A percentile compares a stretch with the other conserved stretches of the same genome.
These are phyloP conservation scores for Nipponacmea schrenckii DNA, from an alignment of 2,888 invertebrate species.

Conservation along the genomic window DNA sequence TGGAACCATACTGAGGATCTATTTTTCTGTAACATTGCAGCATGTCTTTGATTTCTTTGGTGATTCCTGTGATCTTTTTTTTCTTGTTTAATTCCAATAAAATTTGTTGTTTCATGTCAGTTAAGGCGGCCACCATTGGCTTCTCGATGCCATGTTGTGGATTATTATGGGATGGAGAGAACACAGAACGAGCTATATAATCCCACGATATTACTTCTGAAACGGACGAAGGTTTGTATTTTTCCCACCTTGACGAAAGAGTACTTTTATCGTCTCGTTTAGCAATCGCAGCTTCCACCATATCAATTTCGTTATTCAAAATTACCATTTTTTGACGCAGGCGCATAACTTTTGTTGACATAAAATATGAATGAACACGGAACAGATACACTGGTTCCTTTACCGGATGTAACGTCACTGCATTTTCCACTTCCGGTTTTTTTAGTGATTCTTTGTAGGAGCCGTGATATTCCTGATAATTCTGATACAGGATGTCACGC, in stretches of 20 bases:
- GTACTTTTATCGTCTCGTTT: constrained; percentile 46
- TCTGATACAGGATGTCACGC: constrained; percentile 97
- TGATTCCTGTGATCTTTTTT: constrained; percentile 88
- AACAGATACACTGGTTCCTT: constrained; percentile 89
- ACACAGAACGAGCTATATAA: constrained; percentile 85
- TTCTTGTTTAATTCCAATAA: constrained; percentile 93
- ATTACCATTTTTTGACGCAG: constrained; percentile 79
- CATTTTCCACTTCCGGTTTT: constrained; percentile 90
- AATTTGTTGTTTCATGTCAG: constrained; percentile 82
- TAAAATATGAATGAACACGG: constrained; percentile 87
- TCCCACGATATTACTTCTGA: constrained; percentile 86
- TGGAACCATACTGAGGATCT: constrained; percentile 89
- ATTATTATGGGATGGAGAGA: constrained; percentile 83
- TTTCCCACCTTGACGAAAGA: constrained; percentile 77
- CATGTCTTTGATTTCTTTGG: constrained; percentile 94
- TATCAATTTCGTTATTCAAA: constrained; percentile 77
- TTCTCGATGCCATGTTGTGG: constrained; percentile 87
- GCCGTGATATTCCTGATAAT: constrained; percentile 83
- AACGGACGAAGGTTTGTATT: constrained; percentile 76
- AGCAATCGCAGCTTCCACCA: constrained; percentile 55
- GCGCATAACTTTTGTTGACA: constrained; percentile 72
- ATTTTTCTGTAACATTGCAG: constrained; percentile 91
- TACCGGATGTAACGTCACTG: constrained; percentile 95
- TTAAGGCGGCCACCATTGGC: constrained; percentile 82
- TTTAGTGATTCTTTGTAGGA: constrained; percentile 89